These are phyloP conservation scores for Colletes latitarsis DNA, from an alignment of 1,140 invertebrate species.

Conservation along the genomic window DNA sequence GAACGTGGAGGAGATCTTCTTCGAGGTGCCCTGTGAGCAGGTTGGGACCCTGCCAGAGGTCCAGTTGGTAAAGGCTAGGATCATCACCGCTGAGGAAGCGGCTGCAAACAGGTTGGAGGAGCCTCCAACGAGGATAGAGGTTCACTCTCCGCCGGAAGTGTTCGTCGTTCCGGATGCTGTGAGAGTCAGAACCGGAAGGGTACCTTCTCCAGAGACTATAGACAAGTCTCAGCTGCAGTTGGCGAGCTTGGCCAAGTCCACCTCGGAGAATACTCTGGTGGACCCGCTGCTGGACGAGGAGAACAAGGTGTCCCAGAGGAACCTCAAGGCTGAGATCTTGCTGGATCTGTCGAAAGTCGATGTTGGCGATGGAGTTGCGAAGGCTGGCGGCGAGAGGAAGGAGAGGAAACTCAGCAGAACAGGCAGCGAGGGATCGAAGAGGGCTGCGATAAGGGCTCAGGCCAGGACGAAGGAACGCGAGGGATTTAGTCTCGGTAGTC, in stretches of 20 bases:
- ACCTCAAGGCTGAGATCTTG: constrained; percentile 74
- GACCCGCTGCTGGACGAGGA: constrained; percentile 34
- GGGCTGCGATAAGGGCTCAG: neutral
- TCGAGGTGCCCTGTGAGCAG: constrained; percentile 64
- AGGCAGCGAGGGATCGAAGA: constrained; percentile 62
- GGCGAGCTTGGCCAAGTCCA: constrained; percentile 67
- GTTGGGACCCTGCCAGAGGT: constrained; percentile 56
- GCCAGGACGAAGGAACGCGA: constrained; percentile 3
- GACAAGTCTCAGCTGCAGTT: constrained; percentile 54
- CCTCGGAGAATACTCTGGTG: constrained; percentile 70
- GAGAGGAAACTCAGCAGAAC: constrained; percentile 54
- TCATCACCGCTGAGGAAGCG: constrained; percentile 70
- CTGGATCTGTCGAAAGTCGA: constrained; percentile 74
- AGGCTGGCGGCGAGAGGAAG: constrained; percentile 22
- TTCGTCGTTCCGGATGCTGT: constrained; percentile 15
- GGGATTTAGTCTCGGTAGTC: constrained; percentile 38
- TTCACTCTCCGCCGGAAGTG: constrained; percentile 57
- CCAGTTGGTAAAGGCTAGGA: constrained; percentile 71
- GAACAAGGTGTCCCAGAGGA: constrained; percentile 69
- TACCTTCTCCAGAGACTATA: constrained; percentile 45
- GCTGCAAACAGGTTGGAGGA: constrained; percentile 40
- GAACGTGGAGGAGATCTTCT: constrained; percentile 69
- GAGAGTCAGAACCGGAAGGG: constrained; percentile 32
- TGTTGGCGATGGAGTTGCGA: constrained; percentile 21
- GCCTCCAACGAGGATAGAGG: constrained; percentile 24